Base-by-base conservation (phyloP, 2,888 invertebrate genomes). In the Pedicia rivosa region DNA sequence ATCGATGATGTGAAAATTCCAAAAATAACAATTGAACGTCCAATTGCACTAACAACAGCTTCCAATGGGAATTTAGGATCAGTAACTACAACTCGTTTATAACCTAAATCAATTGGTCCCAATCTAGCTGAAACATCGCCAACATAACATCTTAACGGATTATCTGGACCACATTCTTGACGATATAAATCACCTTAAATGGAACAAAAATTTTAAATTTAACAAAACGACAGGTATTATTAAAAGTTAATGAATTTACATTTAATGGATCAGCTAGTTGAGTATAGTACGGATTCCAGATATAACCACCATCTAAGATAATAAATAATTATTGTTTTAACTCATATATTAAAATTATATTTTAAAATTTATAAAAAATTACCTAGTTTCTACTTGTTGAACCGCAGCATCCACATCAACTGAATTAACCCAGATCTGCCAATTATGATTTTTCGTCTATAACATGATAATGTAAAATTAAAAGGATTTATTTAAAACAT, bases 341-440 rank as follows among this genome's bases (percentile, higher is more conserved):
- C n/a, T n/a, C n/a, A n/a, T n/a, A n/a, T n/a, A n/a, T n/a, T n/a
- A n/a, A n/a, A n/a, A n/a, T n/a, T n/a, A n/a, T n/a, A n/a, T n/a
- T n/a, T n/a, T n/a, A n/a, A n/a, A n/a, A n/a, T n/a, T n/a, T n/a
- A n/a, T n/a, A n/a, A n/a, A n/a, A n/a, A n/a, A n/a, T 56, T 91
- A 91, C 45, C 91, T 69, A 1, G 86, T 83, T 44, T 65, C 64
- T 41, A 78, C 74, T 25, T 79, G 76, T 55, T 77, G 70, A 5
- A 90, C 88, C 0, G 82, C 71, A 1, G 90, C 90, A 63, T 91
- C 91, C 37, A 88, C 87, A 1, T 87, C 88, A 30, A 91, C 83
- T 0, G 86, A 80, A 64, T 90, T 91, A 25, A 91, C 90, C 56
- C 74, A 91, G 47, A 91, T 78, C 36, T 83, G 80, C 90, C 90